Percentiles rank a stretch among this genome's conserved stretches.
Conservation (phyloP, 2,113 vertebrate genomes). For the Mus spicilegus region DNA sequence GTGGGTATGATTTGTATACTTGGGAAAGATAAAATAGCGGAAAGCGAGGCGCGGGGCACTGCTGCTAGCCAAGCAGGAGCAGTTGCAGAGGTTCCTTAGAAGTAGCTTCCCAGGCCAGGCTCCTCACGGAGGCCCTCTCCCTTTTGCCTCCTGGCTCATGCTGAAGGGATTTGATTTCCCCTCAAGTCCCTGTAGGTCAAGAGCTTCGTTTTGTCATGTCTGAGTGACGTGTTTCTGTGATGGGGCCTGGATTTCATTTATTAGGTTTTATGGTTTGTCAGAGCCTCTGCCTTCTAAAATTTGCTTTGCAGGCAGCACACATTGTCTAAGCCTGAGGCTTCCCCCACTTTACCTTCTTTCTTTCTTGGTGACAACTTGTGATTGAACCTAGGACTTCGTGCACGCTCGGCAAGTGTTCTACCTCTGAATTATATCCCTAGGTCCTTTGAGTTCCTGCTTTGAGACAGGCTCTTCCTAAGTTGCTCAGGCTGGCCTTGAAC, state of each 20-base stretch:
- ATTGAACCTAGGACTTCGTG: background rate
- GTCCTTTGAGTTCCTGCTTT: background rate
- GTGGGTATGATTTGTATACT: background rate
- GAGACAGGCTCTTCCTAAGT: background rate
- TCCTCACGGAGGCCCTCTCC: rapidly evolving
- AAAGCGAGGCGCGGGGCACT: background rate
- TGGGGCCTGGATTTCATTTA: background rate
- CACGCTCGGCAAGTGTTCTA: background rate
- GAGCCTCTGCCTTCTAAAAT: background rate
- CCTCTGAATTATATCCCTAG: background rate
- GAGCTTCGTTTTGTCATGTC: background rate
- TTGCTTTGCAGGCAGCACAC: background rate
- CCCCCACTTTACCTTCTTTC: background rate
- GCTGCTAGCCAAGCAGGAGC: no score
- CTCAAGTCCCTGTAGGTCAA: background rate
- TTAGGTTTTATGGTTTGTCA: background rate
- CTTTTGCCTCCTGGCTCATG: rapidly evolving
- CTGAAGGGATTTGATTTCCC: background rate
- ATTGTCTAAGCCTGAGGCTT: background rate
- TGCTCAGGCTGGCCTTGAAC: background rate
- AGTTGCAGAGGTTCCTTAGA: no score
- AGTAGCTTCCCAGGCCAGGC: rapidly evolving
- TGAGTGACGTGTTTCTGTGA: background rate
- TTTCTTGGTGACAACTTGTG: background rate
- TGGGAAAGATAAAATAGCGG: background rate